These are phyloP conservation scores for Grammomys dolichurus DNA, from an alignment of 2,113 vertebrate species.

Conservation along the genomic window DNA sequence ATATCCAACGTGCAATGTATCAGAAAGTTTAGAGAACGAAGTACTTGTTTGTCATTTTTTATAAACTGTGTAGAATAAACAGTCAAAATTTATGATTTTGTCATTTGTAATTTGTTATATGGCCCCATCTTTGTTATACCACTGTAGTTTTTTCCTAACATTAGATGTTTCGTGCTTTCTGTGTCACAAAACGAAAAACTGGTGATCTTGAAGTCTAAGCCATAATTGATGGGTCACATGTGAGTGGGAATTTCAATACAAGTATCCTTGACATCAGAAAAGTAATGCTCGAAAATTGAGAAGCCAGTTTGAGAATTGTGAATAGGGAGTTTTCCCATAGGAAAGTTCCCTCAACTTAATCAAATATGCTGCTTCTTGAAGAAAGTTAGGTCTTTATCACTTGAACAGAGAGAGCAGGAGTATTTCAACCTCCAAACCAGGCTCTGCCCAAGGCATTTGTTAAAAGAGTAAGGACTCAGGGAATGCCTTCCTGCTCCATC, in stretches of 20 bases:
- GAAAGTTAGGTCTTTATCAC: background rate
- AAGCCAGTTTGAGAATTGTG: slow-evolving; percentile 12
- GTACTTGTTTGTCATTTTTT: background rate
- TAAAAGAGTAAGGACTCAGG: background rate
- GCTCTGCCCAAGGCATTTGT: background rate
- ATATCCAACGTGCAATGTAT: slow-evolving; percentile 20
- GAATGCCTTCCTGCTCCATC: background rate
- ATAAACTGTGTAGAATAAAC: slow-evolving; percentile 10
- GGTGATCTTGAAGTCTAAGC: background rate
- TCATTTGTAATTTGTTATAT: background rate
- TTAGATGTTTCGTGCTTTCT: background rate
- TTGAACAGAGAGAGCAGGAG: slow-evolving; percentile 39
- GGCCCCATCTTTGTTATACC: background rate
- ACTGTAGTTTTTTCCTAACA: background rate
- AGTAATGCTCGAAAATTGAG: background rate
- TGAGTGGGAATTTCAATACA: slow-evolving; percentile 40
- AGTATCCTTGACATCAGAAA: slow-evolving; percentile 39
- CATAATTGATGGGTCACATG: slow-evolving; percentile 3
- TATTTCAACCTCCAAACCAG: background rate
- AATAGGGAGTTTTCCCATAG: background rate
- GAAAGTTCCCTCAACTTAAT: background rate
- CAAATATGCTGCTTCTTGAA: background rate
- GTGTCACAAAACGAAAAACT: background rate
- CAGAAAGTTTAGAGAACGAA: slow-evolving; percentile 65
- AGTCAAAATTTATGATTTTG: background rate